Conservation (phyloP, 2,797 vertebrate genomes). For the Enteromius mattozi region DNA sequence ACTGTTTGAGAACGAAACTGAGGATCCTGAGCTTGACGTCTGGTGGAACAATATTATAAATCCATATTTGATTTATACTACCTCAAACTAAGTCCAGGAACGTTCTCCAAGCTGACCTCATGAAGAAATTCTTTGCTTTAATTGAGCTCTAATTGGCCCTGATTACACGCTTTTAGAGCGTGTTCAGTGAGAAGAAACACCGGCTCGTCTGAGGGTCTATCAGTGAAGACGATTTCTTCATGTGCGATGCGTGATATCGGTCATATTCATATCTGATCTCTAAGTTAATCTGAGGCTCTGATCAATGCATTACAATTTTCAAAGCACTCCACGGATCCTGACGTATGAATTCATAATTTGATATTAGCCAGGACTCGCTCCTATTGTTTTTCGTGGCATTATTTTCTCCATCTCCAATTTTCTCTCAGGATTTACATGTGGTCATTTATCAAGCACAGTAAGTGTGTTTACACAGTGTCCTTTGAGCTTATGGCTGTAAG, state of each 20-base stretch:
- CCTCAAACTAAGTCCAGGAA: slow-evolving; percentile 66
- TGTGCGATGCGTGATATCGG: neutral
- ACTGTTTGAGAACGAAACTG: slow-evolving; percentile 5
- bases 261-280: neutral
- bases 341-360: slow-evolving; percentile 33
- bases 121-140: slow-evolving; percentile 72
- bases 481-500: neutral
- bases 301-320: slow-evolving; percentile 28
- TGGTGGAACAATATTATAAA: slow-evolving; percentile 26
- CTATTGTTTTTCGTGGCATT: slow-evolving; percentile 47
- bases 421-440: slow-evolving; percentile 16
- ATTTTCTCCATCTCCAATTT: slow-evolving; percentile 28
- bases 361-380: slow-evolving; percentile 46
- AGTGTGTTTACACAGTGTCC: slow-evolving; percentile 36
- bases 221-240: neutral
- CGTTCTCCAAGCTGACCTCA: slow-evolving; percentile 70
- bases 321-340: slow-evolving; percentile 12
- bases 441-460: slow-evolving; percentile 39
- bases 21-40: neutral
- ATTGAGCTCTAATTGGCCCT: slow-evolving; percentile 75
- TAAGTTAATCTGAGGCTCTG: neutral
- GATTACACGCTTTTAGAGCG: slow-evolving; percentile 73
- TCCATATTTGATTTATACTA: slow-evolving; percentile 69
- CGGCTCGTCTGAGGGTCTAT: slow-evolving; percentile 24
- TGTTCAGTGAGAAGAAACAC: slow-evolving; percentile 59